These are phyloP conservation scores for Muscicapa striata DNA, from an alignment of 2,797 vertebrate species.

Conservation along the genomic window DNA sequence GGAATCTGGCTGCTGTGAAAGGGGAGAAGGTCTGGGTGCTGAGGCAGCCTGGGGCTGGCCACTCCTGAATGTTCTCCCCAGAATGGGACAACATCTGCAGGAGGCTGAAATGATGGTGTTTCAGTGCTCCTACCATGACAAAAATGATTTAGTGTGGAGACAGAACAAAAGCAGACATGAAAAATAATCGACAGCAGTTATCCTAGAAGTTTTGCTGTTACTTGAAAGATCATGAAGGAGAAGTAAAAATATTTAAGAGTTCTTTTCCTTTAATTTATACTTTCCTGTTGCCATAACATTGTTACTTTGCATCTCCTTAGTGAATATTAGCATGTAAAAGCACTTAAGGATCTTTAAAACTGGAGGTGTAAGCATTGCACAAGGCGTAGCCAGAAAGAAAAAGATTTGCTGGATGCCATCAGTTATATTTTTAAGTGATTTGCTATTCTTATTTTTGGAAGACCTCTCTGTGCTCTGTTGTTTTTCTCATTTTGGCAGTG, in stretches of 20 bases:
- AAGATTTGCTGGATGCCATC: not conserved
- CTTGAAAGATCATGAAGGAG: not conserved
- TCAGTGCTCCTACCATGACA: not conserved
- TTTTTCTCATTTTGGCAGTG: conserved; percentile 23
- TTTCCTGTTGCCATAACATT: not conserved
- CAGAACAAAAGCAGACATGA: not conserved
- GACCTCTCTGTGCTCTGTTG: not conserved
- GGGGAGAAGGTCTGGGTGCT: not conserved
- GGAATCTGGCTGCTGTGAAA: not conserved
- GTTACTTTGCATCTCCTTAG: not conserved
- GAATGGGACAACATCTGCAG: not conserved
- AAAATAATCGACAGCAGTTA: not conserved
- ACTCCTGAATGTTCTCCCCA: not conserved
- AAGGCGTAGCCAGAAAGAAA: not conserved
- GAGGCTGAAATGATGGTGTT: not conserved
- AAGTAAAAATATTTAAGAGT: not conserved
- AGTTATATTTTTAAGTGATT: not conserved
- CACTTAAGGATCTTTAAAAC: not conserved
- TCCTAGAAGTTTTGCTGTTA: not conserved
- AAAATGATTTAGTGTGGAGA: not conserved
- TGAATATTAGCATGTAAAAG: not conserved
- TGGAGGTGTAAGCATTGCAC: not conserved
- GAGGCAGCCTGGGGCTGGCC: not conserved
- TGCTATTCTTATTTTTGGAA: not conserved
- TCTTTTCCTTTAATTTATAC: not conserved